phyloP scores from a whole-genome alignment of 2,888 invertebrate genomes.

The Parnassius apollo region DNA sequence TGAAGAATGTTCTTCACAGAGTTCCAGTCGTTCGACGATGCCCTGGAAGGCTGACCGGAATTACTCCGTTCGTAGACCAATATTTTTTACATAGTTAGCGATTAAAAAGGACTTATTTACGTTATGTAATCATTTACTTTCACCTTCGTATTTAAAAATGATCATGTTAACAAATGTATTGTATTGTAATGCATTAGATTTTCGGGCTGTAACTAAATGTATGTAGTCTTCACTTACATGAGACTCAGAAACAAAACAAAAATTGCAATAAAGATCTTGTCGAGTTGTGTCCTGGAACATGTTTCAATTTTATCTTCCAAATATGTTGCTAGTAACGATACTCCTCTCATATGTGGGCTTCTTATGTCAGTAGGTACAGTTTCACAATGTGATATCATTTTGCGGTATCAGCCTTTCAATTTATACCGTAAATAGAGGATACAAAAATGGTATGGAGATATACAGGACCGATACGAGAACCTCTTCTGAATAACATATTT shows the following conservation, averaged over 20 bases:
- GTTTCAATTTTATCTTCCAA: conserved; percentile 35
- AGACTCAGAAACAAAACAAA: conserved; percentile 25
- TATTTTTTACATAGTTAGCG: too few relatives aligned
- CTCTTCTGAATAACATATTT: conserved; percentile 12
- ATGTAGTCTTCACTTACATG: not conserved
- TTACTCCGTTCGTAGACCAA: too few relatives aligned
- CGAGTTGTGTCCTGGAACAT: conserved; percentile 34
- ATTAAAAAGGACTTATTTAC: too few relatives aligned
- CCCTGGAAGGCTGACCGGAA: too few relatives aligned
- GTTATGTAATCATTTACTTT: too few relatives aligned
- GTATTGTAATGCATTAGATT: not conserved
- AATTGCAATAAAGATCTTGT: conserved; percentile 26
- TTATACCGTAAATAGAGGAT: conserved; percentile 17
- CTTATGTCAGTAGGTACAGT: conserved; percentile 6
- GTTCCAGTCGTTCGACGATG: too few relatives aligned
- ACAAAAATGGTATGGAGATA: conserved; percentile 12
- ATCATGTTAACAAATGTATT: not conserved
- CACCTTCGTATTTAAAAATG: too few relatives aligned
- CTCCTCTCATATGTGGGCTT: conserved; percentile 19
- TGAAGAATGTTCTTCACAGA: too few relatives aligned
- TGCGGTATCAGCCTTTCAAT: conserved; percentile 10
- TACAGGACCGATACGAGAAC: conserved; percentile 15
- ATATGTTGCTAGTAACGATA: conserved; percentile 21
- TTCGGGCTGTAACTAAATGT: not conserved
- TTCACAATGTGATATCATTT: conserved; percentile 15